Base-by-base conservation (phyloP, 2,888 invertebrate genomes). In the Platerodrilus igneus region DNA sequence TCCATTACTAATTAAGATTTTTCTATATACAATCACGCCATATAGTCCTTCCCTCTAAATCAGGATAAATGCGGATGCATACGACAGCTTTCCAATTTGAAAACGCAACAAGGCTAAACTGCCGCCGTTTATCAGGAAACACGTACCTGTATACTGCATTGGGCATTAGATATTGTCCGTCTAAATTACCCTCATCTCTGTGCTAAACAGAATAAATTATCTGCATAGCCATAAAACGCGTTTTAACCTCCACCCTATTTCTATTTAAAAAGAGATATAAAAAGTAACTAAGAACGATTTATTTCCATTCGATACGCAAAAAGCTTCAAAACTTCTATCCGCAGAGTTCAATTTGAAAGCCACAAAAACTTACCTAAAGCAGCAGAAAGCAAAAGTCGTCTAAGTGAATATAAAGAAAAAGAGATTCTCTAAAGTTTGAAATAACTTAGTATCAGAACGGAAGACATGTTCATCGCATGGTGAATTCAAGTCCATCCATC, bases 331-430 rank as follows among this genome's bases (percentile, higher is more conserved):
- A n/a, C n/a, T n/a, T n/a, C n/a, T n/a, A n/a, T n/a, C n/a, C n/a
- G n/a, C n/a, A n/a, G n/a, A n/a, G 32, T 41, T 29, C 32, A 28
- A 40, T 37, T 45, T 37, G 40, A 41, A 45, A 37, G 18, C 25
- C 11, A 21, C 38, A 32, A 37, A 37, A 41, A 38, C 34, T 31
- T 31, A 23, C 27, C 36, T 17, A 29, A 13, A 41, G 41, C 44
- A 45, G 45, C 38, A 47, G 45, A 46, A 47, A 45, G 41, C 41
- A 45, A 44, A 45, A 40, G 37, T 33, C 31, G 28, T 37, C 44
- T 40, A 47, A 47, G 43, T 44, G 43, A 47, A 43, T 47, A 37
- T 43, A 35, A 47, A 37, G 40, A 40, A 47, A 41, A 43, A 42
- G 34, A 30, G 43, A 40, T 30, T 31, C 37, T 40, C 41, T 21